Percentiles rank a stretch among this genome's conserved stretches.
These are phyloP conservation scores for Ictalurus punctatus DNA, from an alignment of 2,113 vertebrate species.

Conservation along the genomic window DNA sequence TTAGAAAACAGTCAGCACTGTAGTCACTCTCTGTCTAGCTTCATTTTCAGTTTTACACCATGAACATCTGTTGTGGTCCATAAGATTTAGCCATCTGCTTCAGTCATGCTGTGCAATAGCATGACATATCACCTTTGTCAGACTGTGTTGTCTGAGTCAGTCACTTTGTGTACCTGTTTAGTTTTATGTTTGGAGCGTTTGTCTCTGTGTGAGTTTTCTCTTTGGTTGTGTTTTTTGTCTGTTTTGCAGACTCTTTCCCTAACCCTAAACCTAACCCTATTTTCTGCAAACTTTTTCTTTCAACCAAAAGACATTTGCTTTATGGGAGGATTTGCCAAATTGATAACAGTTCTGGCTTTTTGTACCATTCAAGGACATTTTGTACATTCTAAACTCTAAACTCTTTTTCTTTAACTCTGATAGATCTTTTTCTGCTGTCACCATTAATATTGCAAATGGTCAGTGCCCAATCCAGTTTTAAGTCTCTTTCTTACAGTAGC, in stretches of 20 bases:
- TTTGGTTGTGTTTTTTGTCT: not conserved
- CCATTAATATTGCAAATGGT: not conserved
- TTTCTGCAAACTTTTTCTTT: constrained; percentile 10
- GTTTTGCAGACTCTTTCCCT: not conserved
- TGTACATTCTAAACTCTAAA: not conserved
- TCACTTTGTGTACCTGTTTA: not conserved
- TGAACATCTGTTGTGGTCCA: constrained; percentile 12
- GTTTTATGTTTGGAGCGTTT: not conserved
- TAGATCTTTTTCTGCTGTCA: not conserved
- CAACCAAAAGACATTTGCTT: constrained; percentile 8
- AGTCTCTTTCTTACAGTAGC: not conserved
- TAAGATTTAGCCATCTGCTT: constrained; percentile 9
- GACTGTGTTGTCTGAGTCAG: not conserved
- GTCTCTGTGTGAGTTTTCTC: not conserved
- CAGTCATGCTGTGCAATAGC: constrained; percentile 9
- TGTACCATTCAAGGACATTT: not conserved
- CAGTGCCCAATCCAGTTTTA: not conserved
- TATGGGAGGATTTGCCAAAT: not conserved
- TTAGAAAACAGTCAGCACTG: constrained; percentile 23
- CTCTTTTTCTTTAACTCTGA: not conserved
- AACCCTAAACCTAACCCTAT: no score
- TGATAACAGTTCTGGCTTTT: not conserved
- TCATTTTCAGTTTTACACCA: constrained; percentile 34
- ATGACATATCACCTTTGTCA: constrained; percentile 12
- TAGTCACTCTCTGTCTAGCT: constrained; percentile 25